Base-by-base conservation (phyloP, 1,140 invertebrate genomes). In the Drosophila virilis region DNA sequence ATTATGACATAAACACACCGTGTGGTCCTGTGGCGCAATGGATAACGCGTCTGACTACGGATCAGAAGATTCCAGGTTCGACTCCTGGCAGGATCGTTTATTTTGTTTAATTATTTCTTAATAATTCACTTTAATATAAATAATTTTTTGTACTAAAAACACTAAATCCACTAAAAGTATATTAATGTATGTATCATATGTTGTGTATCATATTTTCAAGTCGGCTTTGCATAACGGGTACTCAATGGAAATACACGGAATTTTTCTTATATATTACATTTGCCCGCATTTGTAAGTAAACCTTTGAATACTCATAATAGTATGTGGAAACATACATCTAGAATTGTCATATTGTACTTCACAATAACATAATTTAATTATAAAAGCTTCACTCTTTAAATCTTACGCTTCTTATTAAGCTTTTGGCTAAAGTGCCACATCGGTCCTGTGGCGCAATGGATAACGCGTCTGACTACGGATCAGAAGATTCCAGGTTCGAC, bases 51-150 rank as follows among this genome's bases (percentile, higher is more conserved):
- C 94, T 92, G 94, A 94, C 94, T 95, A 94, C 94, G 94, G 94
- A 95, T 94, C 94, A 95, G 94, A 94, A 95, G 94, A 95, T 95
- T 95, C 94, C 94, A 94, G 94, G 94, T 95, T 95, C 94, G 94
- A 95, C 94, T 95, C 94, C 94, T 95, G 94, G 94, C 94, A 94
- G 93, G 94, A 93, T 94, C 94, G 17, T 1, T 1, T 17, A 94
- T 60, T 54, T 37, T 55, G 22, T 22, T 2, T 22, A 22, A 22
- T 22, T 22, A 22, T 22, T 22, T 22, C 0, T 22, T n/a, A n/a
- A 22, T 22, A 4, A 3, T 22, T 22, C 4, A 22, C 1, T 22
- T 22, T 4, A 22, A 22, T 22, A 4, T 22, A 22, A 22, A 22
- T 22, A 0, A 22, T 4, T 22, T 22, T 22, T 22, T 22, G 22